These are phyloP conservation scores for Caerostris extrusa DNA, from an alignment of 1,140 invertebrate genomes.

Conservation along the genomic window DNA sequence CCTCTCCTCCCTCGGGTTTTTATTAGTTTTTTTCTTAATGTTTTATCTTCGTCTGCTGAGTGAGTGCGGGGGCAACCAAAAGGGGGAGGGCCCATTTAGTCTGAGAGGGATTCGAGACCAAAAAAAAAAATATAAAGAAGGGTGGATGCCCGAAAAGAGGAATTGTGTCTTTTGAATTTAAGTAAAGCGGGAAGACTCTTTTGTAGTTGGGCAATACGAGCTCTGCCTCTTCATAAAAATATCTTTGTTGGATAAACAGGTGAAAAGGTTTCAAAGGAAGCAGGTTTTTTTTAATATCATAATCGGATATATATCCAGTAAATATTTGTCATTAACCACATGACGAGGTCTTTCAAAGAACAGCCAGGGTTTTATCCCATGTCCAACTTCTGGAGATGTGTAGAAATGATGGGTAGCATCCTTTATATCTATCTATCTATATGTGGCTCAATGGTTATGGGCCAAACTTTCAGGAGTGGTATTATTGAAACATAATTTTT, in stretches of 20 bases:
- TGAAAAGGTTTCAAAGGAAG: constrained; percentile 1
- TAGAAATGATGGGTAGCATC: not conserved
- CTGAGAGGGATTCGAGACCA: constrained; percentile 12
- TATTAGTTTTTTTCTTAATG: constrained; percentile 58
- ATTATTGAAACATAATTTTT: too few species aligned
- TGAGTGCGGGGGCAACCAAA: not conserved
- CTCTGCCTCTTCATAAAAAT: not conserved
- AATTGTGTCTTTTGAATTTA: constrained; percentile 36
- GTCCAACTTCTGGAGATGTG: not conserved
- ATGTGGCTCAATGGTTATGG: too few species aligned
- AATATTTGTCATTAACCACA: not conserved
- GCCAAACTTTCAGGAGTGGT: too few species aligned
- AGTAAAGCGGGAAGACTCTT: not conserved
- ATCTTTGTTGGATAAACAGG: constrained; percentile 70
- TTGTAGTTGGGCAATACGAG: not conserved
- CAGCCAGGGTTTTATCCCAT: not conserved
- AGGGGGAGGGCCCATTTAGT: constrained; percentile 61
- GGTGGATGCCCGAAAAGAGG: constrained; percentile 23
- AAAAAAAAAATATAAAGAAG: not conserved
- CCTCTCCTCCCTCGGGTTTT: constrained; percentile 7
- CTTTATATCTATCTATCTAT: not conserved
- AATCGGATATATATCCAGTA: not conserved
- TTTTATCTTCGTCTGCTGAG: constrained; percentile 56
- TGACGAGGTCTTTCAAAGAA: not conserved
- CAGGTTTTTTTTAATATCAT: not conserved